These are phyloP conservation scores for Phoxinus dragarum DNA, from an alignment of 2,797 vertebrate genomes.

Conservation along the genomic window DNA sequence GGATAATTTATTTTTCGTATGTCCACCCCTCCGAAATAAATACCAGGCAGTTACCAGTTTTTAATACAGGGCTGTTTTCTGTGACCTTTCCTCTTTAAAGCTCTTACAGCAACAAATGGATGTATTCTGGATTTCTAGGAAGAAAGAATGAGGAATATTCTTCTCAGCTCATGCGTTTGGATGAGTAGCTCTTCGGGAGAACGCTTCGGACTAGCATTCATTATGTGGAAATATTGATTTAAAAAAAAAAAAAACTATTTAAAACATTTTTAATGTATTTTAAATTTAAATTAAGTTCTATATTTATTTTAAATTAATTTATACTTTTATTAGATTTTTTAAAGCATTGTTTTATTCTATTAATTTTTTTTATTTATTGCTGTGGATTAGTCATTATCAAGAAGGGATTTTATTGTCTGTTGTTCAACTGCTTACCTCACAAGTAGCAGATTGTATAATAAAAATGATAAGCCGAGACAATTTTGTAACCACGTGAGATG, in stretches of 20 bases:
- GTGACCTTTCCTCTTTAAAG: background rate
- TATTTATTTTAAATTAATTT: background rate
- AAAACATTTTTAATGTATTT: background rate
- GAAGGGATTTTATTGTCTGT: background rate
- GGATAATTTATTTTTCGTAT: constrained; percentile 53
- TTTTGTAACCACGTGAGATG: background rate
- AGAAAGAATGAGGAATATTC: background rate
- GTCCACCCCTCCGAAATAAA: constrained; percentile 59
- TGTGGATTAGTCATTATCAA: background rate
- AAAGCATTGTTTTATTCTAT: background rate
- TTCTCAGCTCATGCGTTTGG: constrained; percentile 9
- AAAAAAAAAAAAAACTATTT: background rate
- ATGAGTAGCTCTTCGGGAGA: background rate
- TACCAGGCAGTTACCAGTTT: constrained; percentile 31
- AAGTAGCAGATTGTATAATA: background rate
- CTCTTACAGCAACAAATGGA: constrained; percentile 12
- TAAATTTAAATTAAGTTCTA: background rate
- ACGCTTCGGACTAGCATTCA: background rate
- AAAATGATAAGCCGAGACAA: background rate
- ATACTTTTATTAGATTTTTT: background rate
- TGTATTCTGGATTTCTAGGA: constrained; percentile 26
- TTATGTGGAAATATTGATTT: background rate
- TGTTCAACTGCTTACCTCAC: background rate
- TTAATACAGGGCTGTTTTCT: constrained; percentile 29
- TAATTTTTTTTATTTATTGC: background rate